Evolutionary conservation across 64 coral and sea anemone genomes (phyloP).

Genomic region (Montipora sp.): DNA sequence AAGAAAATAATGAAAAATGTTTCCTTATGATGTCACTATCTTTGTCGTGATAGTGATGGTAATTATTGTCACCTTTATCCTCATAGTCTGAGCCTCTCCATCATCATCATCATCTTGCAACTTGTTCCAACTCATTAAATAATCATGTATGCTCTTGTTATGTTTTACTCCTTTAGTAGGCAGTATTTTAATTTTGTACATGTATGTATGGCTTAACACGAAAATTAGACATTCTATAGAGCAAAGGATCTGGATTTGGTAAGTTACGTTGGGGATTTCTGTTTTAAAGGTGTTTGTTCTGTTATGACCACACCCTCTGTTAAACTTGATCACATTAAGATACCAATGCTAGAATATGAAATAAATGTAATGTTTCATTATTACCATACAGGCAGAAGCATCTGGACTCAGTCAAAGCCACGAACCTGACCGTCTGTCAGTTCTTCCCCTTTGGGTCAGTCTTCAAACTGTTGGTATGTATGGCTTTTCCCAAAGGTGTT

Average conservation of each 20-base stretch:
- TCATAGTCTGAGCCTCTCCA: too few relatives aligned
- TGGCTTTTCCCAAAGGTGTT: neutral
- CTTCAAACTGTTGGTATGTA: constrained; percentile 85
- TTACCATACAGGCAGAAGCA: constrained; percentile 68
- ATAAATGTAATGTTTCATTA: neutral
- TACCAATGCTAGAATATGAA: too few relatives aligned
- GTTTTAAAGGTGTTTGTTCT: neutral
- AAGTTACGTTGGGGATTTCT: neutral
- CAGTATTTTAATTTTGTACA: too few relatives aligned
- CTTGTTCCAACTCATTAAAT: neutral
- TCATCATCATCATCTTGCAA: neutral
- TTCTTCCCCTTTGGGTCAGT: constrained; percentile 92
- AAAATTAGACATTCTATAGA: constrained; percentile 91
- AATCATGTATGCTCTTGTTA: neutral
- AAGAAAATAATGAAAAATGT: too few relatives aligned
- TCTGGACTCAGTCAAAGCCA: constrained; percentile 80
- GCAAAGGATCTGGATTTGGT: constrained; percentile 90
- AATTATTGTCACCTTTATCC: too few relatives aligned
- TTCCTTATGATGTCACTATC: too few relatives aligned
- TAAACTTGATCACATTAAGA: too few relatives aligned
- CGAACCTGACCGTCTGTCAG: constrained; percentile 64
- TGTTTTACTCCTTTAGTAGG: too few relatives aligned
- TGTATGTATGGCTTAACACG: constrained; percentile 60
- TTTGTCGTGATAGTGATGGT: too few relatives aligned
- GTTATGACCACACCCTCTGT: neutral